Evolutionary conservation across 2,888 invertebrate genomes (phyloP).

Genomic region (Aleiodes leptofemur): DNA sequence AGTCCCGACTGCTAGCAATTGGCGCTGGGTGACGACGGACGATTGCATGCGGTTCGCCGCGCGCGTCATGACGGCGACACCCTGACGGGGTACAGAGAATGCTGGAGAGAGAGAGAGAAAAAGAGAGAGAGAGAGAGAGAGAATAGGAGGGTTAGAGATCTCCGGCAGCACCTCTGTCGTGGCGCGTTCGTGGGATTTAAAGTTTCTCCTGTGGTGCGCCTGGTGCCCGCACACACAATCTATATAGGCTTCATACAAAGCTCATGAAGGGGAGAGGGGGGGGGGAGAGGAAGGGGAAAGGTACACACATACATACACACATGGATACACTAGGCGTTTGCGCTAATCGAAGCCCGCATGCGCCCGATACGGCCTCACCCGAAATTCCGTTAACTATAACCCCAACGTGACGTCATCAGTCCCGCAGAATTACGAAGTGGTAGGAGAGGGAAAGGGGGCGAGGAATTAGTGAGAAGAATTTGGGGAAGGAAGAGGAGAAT

Average conservation of each 20-base stretch:
- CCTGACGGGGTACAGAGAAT: background rate
- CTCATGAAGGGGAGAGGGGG: slow-evolving; percentile 2
- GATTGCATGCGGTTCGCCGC: slow-evolving; percentile 44
- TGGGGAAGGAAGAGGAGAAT: slow-evolving; percentile 21
- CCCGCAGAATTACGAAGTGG: slow-evolving; percentile 30
- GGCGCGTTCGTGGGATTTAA: slow-evolving; percentile 28
- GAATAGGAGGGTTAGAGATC: slow-evolving; percentile 25
- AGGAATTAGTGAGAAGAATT: slow-evolving; percentile 25
- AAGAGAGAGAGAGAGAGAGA: background rate
- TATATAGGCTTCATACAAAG: slow-evolving; percentile 2
- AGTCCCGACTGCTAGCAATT: slow-evolving; percentile 33
- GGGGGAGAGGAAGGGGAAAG: background rate
- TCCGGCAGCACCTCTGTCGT: slow-evolving; percentile 24
- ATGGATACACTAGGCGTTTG: slow-evolving; percentile 42
- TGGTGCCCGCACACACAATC: slow-evolving; percentile 17
- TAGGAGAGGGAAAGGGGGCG: background rate
- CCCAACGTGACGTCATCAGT: slow-evolving; percentile 48
- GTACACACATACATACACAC: background rate
- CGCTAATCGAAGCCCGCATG: slow-evolving; percentile 55
- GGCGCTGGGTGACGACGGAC: slow-evolving; percentile 31
- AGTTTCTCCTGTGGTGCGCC: slow-evolving; percentile 28
- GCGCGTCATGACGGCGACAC: slow-evolving; percentile 40
- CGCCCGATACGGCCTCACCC: slow-evolving; percentile 51
- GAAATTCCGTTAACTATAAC: slow-evolving; percentile 48
- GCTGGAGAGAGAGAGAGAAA: background rate